A percentile compares a stretch with the other conserved stretches of the same genome.
Conservation (phyloP, 1,140 invertebrate genomes). For the Cecropterus lyciades region DNA sequence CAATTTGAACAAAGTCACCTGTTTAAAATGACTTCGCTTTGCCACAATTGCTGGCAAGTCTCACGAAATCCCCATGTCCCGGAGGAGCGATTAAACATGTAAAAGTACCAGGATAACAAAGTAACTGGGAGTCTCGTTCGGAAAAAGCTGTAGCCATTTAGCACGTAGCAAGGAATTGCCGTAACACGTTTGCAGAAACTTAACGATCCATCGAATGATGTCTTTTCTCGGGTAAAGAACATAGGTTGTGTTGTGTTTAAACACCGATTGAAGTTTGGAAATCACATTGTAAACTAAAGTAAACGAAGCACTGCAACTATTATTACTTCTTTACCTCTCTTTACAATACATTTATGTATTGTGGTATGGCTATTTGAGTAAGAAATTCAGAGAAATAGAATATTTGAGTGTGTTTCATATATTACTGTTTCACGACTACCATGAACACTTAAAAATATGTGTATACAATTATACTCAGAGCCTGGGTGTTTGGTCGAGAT, state of each 20-base stretch:
- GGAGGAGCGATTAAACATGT: constrained; percentile 80
- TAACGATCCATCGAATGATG: constrained; percentile 52
- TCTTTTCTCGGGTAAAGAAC: constrained; percentile 22
- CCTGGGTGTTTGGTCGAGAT: too few species aligned
- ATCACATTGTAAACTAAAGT: background rate
- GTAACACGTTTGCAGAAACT: constrained; percentile 71
- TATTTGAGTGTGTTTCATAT: too few species aligned
- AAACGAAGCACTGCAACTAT: too few species aligned
- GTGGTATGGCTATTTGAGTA: too few species aligned
- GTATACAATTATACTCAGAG: too few species aligned
- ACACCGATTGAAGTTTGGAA: background rate
- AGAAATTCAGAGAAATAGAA: too few species aligned
- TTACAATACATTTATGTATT: too few species aligned
- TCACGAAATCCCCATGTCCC: constrained; percentile 50
- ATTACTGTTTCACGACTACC: too few species aligned
- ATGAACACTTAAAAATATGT: too few species aligned
- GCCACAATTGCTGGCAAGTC: constrained; percentile 32
- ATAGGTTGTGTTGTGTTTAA: background rate
- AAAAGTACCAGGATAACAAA: constrained; percentile 80
- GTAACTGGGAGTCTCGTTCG: constrained; percentile 55
- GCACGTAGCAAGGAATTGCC: constrained; percentile 73
- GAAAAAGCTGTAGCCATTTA: constrained; percentile 72
- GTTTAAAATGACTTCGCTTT: constrained; percentile 27
- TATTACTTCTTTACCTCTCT: too few species aligned
- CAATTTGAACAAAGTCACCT: constrained; percentile 32